These are phyloP conservation scores for Hypotaenidia philippensis DNA, from an alignment of 2,797 vertebrate genomes.

Conservation along the genomic window DNA sequence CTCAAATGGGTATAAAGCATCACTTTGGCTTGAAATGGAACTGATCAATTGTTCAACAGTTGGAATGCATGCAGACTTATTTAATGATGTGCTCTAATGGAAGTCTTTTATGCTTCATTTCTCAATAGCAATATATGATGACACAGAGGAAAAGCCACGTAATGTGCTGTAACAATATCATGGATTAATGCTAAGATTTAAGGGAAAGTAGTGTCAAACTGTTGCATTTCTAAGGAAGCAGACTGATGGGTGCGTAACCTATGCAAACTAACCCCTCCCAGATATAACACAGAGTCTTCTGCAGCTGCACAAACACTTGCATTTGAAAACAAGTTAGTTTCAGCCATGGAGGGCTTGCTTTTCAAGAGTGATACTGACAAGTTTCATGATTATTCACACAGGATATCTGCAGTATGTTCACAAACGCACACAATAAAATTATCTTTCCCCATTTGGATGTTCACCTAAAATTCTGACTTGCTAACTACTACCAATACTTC, in stretches of 20 bases:
- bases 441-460: neutral
- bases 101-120: conserved; percentile 42
- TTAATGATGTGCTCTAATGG: conserved; percentile 48
- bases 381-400: neutral
- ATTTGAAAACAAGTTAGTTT: neutral
- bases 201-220: neutral
- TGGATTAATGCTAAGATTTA: neutral
- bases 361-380: neutral
- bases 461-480: neutral
- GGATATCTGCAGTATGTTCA: neutral
- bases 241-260: neutral
- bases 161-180: conserved; percentile 22
- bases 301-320: neutral
- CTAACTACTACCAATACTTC: neutral
- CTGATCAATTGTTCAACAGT: conserved; percentile 40
- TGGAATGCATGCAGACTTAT: conserved; percentile 29
- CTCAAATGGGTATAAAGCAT: neutral
- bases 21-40: conserved; percentile 19
- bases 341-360: neutral
- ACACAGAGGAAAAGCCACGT: conserved; percentile 37
- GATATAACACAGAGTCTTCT: neutral
- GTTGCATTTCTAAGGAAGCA: neutral
- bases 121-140: conserved; percentile 4
- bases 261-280: neutral
- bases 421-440: neutral